A percentile compares a stretch with the other conserved stretches of the same genome.
These are phyloP conservation scores for Simalia tracyae DNA, from an alignment of 2,797 vertebrate genomes.

Conservation along the genomic window DNA sequence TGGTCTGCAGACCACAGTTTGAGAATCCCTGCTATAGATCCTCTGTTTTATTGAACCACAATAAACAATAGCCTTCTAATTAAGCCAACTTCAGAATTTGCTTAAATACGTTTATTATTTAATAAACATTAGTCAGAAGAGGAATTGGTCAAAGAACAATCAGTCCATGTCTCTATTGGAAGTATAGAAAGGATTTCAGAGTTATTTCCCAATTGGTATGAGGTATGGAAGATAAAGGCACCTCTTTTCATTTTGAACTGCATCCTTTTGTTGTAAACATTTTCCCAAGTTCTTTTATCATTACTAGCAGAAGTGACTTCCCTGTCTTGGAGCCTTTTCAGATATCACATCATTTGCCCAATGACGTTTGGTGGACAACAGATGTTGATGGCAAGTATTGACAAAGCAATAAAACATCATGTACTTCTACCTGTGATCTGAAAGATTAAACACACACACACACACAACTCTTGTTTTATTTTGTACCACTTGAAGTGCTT, in stretches of 20 bases:
- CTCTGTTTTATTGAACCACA: slow-evolving; percentile 7
- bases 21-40: not conserved
- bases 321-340: not conserved
- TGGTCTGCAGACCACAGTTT: not conserved
- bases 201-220: not conserved
- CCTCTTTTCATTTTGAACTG: slow-evolving; percentile 3
- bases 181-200: not conserved
- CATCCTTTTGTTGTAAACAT: not conserved
- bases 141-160: not conserved
- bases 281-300: slow-evolving; percentile 13
- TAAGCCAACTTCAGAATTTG: not conserved
- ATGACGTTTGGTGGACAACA: not conserved
- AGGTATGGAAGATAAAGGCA: not conserved
- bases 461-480: not conserved
- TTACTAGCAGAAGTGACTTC: not conserved
- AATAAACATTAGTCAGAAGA: not conserved
- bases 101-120: not conserved
- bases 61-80: slow-evolving; percentile 11
- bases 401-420: not conserved
- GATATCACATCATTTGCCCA: not conserved
- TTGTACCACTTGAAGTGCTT: no score
- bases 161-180: slow-evolving; percentile 3
- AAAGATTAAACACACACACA: not conserved
- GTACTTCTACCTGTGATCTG: not conserved
- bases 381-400: not conserved